Evolutionary conservation across 2,888 invertebrate species (phyloP).

Genomic region (Cantharis nigra): DNA sequence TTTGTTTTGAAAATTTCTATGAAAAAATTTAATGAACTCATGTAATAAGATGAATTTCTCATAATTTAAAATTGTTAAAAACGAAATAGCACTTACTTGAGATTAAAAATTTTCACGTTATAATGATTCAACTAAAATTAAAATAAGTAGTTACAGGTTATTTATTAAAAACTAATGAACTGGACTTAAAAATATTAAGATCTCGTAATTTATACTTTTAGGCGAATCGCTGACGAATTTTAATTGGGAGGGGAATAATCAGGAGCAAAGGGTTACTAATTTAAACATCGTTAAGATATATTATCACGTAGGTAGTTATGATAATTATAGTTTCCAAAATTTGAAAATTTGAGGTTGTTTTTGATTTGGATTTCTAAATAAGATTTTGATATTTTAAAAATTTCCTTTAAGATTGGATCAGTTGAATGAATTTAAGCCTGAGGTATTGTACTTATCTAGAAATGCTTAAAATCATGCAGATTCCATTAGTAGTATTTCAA

Average conservation of each 20-base stretch:
- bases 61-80: background rate
- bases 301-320: background rate
- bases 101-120: background rate
- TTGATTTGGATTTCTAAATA: background rate
- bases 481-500: constrained; percentile 28
- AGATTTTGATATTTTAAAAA: background rate
- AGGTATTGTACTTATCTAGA: background rate
- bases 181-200: background rate
- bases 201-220: background rate
- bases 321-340: background rate
- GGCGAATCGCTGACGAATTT: background rate
- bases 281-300: background rate
- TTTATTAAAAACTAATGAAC: background rate
- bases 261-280: background rate
- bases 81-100: background rate
- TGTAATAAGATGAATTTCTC: background rate
- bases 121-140: too few relatives aligned
- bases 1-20: background rate
- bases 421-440: background rate
- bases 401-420: background rate
- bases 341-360: background rate
- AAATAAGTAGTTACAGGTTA: background rate
- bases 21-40: background rate
- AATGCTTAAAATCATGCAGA: constrained; percentile 17
- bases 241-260: background rate